Percentiles rank a stretch among this genome's conserved stretches.
Conservation (phyloP, 2,888 invertebrate genomes). For the Eupithecia insigniata region DNA sequence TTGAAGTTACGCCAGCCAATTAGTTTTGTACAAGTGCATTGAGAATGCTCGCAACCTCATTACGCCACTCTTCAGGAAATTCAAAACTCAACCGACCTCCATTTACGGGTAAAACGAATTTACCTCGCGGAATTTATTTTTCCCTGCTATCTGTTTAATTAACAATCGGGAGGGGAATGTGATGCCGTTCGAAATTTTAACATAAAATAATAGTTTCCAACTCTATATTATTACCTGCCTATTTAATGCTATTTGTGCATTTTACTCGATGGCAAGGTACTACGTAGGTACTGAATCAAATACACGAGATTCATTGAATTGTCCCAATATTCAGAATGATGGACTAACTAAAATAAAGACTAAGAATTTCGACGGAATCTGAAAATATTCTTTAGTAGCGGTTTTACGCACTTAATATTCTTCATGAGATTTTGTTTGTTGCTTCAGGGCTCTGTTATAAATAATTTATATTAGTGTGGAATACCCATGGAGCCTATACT, state of each 20-base stretch:
- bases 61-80: conserved; percentile 60
- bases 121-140: conserved; percentile 34
- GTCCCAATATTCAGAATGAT: not conserved
- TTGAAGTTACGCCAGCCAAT: conserved; percentile 71
- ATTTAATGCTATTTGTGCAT: not conserved
- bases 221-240: not conserved
- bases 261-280: not conserved
- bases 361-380: not conserved
- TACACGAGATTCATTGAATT: not conserved
- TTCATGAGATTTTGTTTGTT: not conserved
- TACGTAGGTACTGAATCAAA: not conserved
- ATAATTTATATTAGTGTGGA: not conserved
- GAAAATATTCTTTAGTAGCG: not conserved
- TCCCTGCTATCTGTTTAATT: conserved; percentile 28
- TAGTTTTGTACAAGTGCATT: conserved; percentile 74
- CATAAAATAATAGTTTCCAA: not conserved
- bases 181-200: conserved; percentile 18
- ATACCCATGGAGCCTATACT: not conserved
- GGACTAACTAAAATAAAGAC: not conserved
- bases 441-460: not conserved
- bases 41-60: conserved; percentile 67
- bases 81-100: conserved; percentile 51
- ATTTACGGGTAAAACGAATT: conserved; percentile 46
- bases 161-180: conserved; percentile 18
- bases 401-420: not conserved